Conservation (phyloP, 2,888 invertebrate species). For the Microplitis deprimator region DNA sequence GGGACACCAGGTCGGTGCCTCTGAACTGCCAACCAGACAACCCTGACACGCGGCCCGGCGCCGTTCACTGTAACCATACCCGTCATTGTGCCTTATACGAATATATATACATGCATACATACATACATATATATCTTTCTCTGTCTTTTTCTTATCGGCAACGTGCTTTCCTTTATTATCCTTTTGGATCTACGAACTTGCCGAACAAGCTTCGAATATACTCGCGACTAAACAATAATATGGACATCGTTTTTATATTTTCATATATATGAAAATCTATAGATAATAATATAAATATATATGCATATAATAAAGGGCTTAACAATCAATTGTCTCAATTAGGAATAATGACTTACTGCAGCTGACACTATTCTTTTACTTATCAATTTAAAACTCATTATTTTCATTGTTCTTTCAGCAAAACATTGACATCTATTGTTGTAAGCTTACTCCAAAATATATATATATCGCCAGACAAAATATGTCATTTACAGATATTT, state of each 20-base stretch:
- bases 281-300: not conserved
- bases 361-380: not conserved
- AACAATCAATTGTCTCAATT: not conserved
- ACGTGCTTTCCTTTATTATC: constrained; percentile 21
- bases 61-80: constrained; percentile 58
- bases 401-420: not conserved
- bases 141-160: constrained; percentile 23
- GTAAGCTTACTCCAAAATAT: not conserved
- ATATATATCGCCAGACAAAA: not conserved
- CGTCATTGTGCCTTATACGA: constrained; percentile 23
- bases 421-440: not conserved
- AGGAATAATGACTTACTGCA: not conserved
- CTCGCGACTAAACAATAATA: not conserved
- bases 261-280: not conserved
- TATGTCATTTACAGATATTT: not conserved
- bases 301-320: not conserved
- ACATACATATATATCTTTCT: constrained; percentile 12
- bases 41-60: constrained; percentile 69
- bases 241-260: not conserved
- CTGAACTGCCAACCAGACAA: constrained; percentile 70
- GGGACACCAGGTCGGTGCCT: constrained; percentile 70
- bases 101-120: not conserved
- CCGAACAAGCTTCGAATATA: not conserved
- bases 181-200: constrained; percentile 34
- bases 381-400: not conserved